Evolutionary conservation across 64 coral and sea anemone genomes (phyloP), one percentile per base, ranked within the genome.

Genomic region (Acropora tenuis): DNA sequence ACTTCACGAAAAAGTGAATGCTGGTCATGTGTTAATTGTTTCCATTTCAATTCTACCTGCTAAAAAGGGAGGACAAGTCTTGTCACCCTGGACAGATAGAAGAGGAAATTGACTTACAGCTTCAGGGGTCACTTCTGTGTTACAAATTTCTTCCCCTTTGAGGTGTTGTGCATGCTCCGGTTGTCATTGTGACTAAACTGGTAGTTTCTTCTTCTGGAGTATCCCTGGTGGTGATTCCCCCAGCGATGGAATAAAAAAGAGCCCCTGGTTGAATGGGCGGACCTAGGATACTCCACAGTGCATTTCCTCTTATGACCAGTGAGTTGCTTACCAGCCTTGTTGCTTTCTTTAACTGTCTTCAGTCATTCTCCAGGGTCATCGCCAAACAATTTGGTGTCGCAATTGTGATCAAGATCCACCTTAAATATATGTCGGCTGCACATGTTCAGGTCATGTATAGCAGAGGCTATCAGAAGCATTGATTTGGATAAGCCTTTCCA

Each of bases 391-490:
- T 87, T 61, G 8, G 74, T 47, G 50, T 88, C 87, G 74, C 80
- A 87, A 10, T 58, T 71, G 41, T 15, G 58, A 80, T 92, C 61
- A 5, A 92, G 59, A 79, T 87, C 74, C 7, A 69, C 84, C 18
- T 93, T 93, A 50, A 93, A 93, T 1, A 90, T 15, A 59, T 93
- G 83, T 43, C 55, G 44, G 15, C 74, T 8, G n/a, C 91, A 92
- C 73, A 92, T 87, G 18, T 78, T 87, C 2, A 92, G 59, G 69
- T 87, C 74, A 80, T 92, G 91, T 9, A 41, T 92, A 8, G 91
- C 91, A 49, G 74, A 47, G 15, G 91, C 91, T 20, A 92, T 53
- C 48, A 92, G 47, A 3, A 92, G 79, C 8, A 63, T 20, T 3
- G 83, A 76, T 41, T 77, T 88, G 3, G 85, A 88, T 41, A 88